These are phyloP conservation scores for Eremobia ochroleuca DNA, from an alignment of 2,888 invertebrate species.

Conservation along the genomic window DNA sequence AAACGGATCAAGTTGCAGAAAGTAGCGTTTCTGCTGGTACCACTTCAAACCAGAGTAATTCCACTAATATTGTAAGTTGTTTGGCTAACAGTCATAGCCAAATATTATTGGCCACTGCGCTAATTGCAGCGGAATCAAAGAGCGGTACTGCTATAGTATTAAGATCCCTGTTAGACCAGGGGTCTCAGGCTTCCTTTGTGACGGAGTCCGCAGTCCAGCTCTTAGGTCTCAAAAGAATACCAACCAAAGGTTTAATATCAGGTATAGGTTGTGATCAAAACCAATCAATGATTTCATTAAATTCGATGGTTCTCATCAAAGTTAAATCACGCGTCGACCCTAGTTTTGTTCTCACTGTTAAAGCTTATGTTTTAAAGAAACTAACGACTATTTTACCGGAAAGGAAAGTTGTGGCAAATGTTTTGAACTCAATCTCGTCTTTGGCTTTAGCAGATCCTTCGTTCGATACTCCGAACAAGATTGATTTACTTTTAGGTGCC, in stretches of 20 bases:
- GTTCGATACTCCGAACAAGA: conserved; percentile 24
- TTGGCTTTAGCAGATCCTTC: conserved; percentile 24
- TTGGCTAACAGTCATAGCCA: conserved; percentile 10
- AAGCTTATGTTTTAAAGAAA: conserved; percentile 20
- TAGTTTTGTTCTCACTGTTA: conserved; percentile 10
- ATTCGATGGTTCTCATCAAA: conserved; percentile 12
- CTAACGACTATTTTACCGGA: conserved; percentile 20
- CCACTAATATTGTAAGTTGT: conserved; percentile 8
- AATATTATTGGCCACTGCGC: conserved; percentile 6
- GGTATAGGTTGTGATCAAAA: conserved; percentile 9
- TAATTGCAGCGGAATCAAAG: conserved; percentile 12
- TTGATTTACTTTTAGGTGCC: conserved; percentile 16
- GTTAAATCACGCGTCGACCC: conserved; percentile 12
- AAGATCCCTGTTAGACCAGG: conserved; percentile 3
- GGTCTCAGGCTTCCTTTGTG: conserved; percentile 14
- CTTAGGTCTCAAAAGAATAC: conserved; percentile 10
- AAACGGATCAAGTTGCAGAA: conserved; percentile 5
- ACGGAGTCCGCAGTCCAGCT: conserved; percentile 2
- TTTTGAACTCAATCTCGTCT: conserved; percentile 18
- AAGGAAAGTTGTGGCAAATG: conserved; percentile 8
- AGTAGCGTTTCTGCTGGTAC: conserved; percentile 1
- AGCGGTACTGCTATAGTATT: conserved; percentile 16
- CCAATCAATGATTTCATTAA: neutral
- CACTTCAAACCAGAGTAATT: conserved; percentile 4
- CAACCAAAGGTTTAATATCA: conserved; percentile 13